Evolutionary conservation across 2,888 invertebrate species (phyloP).

Genomic region (Lordiphosa andalusiaca): DNA sequence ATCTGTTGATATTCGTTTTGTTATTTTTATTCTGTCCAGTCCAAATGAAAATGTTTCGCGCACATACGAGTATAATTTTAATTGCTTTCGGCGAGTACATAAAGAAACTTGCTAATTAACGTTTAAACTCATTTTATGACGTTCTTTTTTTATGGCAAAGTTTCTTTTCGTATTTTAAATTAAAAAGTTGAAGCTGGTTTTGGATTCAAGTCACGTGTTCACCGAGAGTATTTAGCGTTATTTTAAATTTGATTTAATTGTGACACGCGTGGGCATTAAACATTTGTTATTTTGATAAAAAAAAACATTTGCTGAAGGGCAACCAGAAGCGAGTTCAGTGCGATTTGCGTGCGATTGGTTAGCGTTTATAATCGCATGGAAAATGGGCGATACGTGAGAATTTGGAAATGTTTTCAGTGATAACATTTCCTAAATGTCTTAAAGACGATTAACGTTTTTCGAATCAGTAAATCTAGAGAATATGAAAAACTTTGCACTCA

Average conservation of each 20-base stretch:
- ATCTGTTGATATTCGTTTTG: conserved; percentile 6
- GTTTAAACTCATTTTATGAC: conserved; percentile 39
- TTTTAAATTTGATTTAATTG: conserved; percentile 26
- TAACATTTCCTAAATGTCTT: no score
- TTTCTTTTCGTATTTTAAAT: conserved; percentile 4
- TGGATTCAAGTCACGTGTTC: conserved; percentile 30
- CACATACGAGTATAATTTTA: conserved; percentile 11
- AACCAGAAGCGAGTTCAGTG: conserved; percentile 20
- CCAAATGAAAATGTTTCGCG: conserved; percentile 10
- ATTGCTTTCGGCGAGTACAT: conserved; percentile 15
- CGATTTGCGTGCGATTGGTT: conserved; percentile 34
- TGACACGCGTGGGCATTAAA: conserved; percentile 29
- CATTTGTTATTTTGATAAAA: conserved; percentile 5
- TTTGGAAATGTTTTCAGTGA: no score
- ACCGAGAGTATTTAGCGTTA: conserved; percentile 12
- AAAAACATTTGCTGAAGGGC: conserved; percentile 16
- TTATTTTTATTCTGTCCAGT: conserved; percentile 22
- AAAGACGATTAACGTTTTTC: no score
- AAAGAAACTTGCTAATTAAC: conserved; percentile 49
- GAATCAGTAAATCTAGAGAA: no score
- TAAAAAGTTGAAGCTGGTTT: not conserved
- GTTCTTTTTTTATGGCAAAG: conserved; percentile 9
- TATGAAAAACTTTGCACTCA: no score
- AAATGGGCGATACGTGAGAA: conserved; percentile 1
- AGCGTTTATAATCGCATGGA: conserved; percentile 24